phyloP scores from a whole-genome alignment of 2,113 vertebrate species.

The Brachyistius frenatus region DNA sequence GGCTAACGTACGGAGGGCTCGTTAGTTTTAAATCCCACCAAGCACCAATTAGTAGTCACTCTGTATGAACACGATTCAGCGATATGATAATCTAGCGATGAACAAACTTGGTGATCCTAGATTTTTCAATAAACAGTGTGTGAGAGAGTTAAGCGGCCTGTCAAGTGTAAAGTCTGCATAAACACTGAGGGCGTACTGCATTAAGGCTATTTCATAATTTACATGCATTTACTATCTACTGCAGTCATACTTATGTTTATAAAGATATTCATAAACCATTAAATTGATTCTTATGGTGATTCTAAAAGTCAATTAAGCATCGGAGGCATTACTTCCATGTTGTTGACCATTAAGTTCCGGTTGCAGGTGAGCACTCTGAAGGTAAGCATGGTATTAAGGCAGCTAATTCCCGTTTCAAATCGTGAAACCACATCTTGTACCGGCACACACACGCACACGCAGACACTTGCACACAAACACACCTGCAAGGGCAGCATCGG shows the following conservation, averaged over 20 bases:
- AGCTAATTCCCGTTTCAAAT: constrained; percentile 48
- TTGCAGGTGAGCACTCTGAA: constrained; percentile 39
- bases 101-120: neutral
- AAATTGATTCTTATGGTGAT: constrained; percentile 10
- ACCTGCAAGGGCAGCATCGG: constrained; percentile 42
- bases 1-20: too few species aligned
- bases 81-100: too few species aligned
- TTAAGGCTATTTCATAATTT: neutral
- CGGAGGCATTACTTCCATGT: constrained; percentile 16
- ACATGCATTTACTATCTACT: neutral
- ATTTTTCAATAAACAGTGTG: neutral
- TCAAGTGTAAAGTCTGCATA: neutral
- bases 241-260: neutral
- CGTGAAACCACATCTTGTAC: constrained; percentile 25
- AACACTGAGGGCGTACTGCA: neutral
- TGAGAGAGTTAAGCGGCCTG: neutral
- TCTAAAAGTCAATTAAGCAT: constrained; percentile 17
- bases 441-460: neutral
- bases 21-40: too few species aligned
- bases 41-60: too few species aligned
- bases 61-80: too few species aligned
- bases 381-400: constrained; percentile 43
- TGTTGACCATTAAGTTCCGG: constrained; percentile 46
- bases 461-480: constrained; percentile 51
- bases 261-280: constrained; percentile 26